Percentiles rank a stretch among this genome's conserved stretches.
phyloP scores from a whole-genome alignment of 2,113 vertebrate species.

The Notarius quadriscutis region DNA sequence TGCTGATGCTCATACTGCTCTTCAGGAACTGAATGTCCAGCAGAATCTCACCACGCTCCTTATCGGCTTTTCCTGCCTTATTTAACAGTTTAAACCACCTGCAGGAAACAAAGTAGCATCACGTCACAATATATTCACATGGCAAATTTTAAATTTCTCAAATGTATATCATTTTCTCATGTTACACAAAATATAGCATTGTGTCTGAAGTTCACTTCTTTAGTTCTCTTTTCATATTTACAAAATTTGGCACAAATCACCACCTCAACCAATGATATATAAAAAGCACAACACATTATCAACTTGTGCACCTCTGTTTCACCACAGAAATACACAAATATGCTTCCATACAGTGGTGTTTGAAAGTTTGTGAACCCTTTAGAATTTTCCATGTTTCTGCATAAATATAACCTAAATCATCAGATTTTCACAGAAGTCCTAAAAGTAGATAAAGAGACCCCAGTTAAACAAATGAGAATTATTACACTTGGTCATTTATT shows the following conservation, averaged over 20 bases:
- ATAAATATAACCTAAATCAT: no score
- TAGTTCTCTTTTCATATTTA: not conserved
- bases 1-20: constrained; percentile 94
- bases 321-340: not conserved
- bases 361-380: no score
- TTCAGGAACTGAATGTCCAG: constrained; percentile 92
- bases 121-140: not conserved
- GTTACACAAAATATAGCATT: not conserved
- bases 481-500: no score
- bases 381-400: no score
- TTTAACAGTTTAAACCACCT: constrained; percentile 91
- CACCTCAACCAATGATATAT: not conserved
- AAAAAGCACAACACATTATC: not conserved
- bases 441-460: no score
- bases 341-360: not conserved
- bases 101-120: constrained; percentile 14
- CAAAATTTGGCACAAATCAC: not conserved
- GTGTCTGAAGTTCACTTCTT: not conserved
- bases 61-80: constrained; percentile 88
- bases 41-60: constrained; percentile 89
- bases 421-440: no score
- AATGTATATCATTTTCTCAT: not conserved
- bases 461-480: no score
- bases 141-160: no score
- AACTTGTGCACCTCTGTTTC: not conserved